Conservation (phyloP, 2,797 vertebrate genomes). For the Chiropotes sagulatus region DNA sequence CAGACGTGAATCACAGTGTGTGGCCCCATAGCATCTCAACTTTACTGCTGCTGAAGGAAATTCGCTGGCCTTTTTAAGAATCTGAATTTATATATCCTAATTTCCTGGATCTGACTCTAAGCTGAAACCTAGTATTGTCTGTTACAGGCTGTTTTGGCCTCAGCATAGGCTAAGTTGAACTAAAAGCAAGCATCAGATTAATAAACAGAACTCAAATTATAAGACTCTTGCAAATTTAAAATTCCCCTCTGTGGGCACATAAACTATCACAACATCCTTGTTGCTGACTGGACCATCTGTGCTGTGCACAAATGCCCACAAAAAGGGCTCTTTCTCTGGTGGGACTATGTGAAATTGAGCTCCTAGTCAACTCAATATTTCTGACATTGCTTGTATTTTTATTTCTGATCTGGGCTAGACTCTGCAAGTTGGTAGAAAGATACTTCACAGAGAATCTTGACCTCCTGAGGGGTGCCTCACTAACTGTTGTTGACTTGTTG, state of each 20-base stretch:
- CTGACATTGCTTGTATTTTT: not conserved
- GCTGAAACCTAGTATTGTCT: not conserved
- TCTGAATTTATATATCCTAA: not conserved
- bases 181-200: not conserved
- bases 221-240: not conserved
- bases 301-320: not conserved
- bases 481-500: not conserved
- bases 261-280: not conserved
- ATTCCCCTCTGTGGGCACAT: not conserved
- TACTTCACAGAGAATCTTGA: not conserved
- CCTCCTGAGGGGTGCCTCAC: not conserved
- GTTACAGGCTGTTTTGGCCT: not conserved
- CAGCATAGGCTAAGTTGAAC: not conserved
- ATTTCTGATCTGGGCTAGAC: not conserved
- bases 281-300: not conserved
- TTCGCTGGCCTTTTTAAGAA: not conserved
- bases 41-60: not conserved
- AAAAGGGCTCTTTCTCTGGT: not conserved
- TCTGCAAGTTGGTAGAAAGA: not conserved
- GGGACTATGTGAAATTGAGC: not conserved
- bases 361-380: not conserved
- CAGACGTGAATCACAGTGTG: not conserved
- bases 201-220: not conserved
- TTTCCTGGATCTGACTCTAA: not conserved
- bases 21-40: not conserved